Conservation (phyloP, 2,888 invertebrate species). For the Monochamus alternatus region DNA sequence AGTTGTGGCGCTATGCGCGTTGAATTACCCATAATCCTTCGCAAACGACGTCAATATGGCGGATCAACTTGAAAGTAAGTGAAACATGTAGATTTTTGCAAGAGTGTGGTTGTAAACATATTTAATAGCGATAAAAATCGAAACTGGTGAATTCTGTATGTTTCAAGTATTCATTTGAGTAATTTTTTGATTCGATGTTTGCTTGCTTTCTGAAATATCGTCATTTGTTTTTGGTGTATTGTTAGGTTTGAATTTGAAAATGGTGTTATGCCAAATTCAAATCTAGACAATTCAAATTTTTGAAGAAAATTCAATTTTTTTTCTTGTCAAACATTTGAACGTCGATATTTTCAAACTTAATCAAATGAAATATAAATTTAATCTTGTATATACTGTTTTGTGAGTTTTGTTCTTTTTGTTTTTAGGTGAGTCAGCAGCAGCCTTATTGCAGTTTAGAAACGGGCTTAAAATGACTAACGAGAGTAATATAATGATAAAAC, state of each 20-base stretch:
- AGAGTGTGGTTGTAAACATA: background rate
- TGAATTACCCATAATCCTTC: slow-evolving; percentile 54
- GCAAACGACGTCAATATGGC: slow-evolving; percentile 81
- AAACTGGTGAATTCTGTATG: background rate
- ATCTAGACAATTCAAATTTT: slow-evolving; percentile 56
- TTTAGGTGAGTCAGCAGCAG: slow-evolving; percentile 74
- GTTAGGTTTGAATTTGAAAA: slow-evolving; percentile 69
- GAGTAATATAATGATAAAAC: slow-evolving; percentile 69
- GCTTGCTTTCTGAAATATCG: slow-evolving; percentile 24
- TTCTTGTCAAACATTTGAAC: background rate
- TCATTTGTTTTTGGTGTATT: slow-evolving; percentile 55
- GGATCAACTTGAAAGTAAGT: slow-evolving; percentile 85
- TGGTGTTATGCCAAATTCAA: slow-evolving; percentile 69
- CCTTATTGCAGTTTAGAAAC: slow-evolving; percentile 74
- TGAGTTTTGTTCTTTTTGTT: slow-evolving; percentile 45
- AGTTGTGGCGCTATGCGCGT: slow-evolving; percentile 38
- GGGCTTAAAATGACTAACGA: slow-evolving; percentile 70
- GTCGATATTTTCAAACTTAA: background rate
- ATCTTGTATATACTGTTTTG: slow-evolving; percentile 1
- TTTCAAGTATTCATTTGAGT: background rate
- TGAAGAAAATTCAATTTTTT: slow-evolving; percentile 33
- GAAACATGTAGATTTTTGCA: slow-evolving; percentile 56
- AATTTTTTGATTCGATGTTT: background rate
- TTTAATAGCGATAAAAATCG: background rate
- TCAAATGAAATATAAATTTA: slow-evolving; percentile 2